Percentiles rank a stretch among this genome's conserved stretches.
Evolutionary conservation across 2,888 invertebrate genomes (phyloP).

Genomic region (Phrixothrix hirtus): DNA sequence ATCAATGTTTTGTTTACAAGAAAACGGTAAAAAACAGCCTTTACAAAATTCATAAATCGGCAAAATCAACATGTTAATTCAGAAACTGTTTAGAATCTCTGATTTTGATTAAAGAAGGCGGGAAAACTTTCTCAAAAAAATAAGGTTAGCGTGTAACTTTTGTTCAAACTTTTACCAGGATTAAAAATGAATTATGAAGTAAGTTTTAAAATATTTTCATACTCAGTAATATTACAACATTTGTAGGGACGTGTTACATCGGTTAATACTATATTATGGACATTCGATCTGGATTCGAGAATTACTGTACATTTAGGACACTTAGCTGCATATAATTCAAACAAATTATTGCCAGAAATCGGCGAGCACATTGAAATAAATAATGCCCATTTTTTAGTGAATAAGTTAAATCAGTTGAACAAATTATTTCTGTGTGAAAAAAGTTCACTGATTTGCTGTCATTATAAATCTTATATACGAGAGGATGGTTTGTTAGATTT

Average conservation of each 20-base stretch:
- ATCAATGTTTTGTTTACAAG: too few species aligned
- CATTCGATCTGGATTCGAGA: constrained; percentile 12
- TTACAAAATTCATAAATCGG: too few species aligned
- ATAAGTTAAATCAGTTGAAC: not conserved
- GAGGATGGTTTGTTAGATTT: constrained; percentile 5
- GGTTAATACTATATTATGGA: constrained; percentile 14
- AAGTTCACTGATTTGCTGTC: constrained; percentile 7
- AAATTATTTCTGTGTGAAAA: constrained; percentile 17
- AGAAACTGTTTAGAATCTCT: too few species aligned
- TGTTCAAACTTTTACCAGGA: too few species aligned
- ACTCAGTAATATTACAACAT: too few species aligned
- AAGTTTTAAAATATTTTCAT: too few species aligned
- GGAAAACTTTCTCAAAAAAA: too few species aligned
- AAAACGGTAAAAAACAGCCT: too few species aligned
- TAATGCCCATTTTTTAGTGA: constrained; percentile 12
- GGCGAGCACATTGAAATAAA: constrained; percentile 12
- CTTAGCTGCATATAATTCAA: constrained; percentile 1
- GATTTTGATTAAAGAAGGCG: too few species aligned
- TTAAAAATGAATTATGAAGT: constrained; percentile 18
- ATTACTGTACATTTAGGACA: constrained; percentile 15
- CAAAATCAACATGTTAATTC: too few species aligned
- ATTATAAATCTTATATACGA: not conserved
- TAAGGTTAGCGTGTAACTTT: too few species aligned
- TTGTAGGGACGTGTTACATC: constrained; percentile 22
- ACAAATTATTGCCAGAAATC: constrained; percentile 8